Evolutionary conservation across 2,113 vertebrate genomes (phyloP).

Genomic region (Eulemur rufifrons): DNA sequence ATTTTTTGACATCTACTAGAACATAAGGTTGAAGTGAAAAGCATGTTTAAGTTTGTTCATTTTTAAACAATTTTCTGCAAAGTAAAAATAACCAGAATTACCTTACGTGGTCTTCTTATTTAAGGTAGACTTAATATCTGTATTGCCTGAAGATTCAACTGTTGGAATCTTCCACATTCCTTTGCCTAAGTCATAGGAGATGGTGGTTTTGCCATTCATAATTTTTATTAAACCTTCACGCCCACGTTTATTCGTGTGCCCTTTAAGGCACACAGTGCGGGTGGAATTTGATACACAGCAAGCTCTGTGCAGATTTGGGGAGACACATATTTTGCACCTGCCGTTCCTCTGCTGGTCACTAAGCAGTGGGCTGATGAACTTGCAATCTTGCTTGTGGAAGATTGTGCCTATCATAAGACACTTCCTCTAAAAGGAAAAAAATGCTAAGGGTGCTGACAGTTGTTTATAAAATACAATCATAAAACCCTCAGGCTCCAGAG

Average conservation of each 20-base stretch:
- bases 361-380: background rate
- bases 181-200: background rate
- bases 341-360: background rate
- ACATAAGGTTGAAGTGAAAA: background rate
- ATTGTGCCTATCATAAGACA: background rate
- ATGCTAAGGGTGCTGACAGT: background rate
- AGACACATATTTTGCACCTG: background rate
- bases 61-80: slow-evolving; percentile 3
- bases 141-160: background rate
- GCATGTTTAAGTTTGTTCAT: background rate
- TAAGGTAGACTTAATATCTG: background rate
- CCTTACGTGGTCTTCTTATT: background rate
- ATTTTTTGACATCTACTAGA: background rate
- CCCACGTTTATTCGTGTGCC: background rate
- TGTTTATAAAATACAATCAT: slow-evolving; percentile 54
- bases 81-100: background rate
- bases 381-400: background rate
- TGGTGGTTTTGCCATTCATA: background rate
- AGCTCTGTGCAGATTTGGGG: background rate
- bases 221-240: background rate
- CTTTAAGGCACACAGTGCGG: background rate
- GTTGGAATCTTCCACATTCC: background rate
- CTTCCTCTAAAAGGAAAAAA: background rate
- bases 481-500: slow-evolving; percentile 30
- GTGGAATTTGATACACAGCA: background rate